Evolutionary conservation across 2,888 invertebrate genomes (phyloP).

Genomic region (Pristionchus entomophagus): DNA sequence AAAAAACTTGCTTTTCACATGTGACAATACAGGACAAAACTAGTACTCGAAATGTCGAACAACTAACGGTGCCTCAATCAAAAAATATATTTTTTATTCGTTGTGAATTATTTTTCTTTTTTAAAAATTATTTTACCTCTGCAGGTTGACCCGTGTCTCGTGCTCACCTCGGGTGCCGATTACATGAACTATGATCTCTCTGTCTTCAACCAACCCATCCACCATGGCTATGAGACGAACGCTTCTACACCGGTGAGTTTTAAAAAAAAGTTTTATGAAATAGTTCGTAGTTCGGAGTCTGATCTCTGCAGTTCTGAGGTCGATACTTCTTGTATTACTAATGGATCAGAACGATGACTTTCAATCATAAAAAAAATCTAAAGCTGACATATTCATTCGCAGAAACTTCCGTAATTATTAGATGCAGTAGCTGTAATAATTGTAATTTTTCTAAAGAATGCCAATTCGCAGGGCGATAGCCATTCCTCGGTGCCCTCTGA

Average conservation of each 20-base stretch:
- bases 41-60: too few species aligned
- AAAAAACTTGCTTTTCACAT: too few species aligned
- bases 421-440: not conserved
- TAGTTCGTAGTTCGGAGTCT: too few species aligned
- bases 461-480: not conserved
- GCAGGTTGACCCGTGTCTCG: constrained; percentile 60
- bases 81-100: too few species aligned
- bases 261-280: too few species aligned
- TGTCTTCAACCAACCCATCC: not conserved
- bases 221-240: constrained; percentile 6
- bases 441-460: not conserved
- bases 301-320: too few species aligned
- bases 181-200: constrained; percentile 65
- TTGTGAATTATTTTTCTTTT: not conserved
- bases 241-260: not conserved
- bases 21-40: too few species aligned
- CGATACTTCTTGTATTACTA: not conserved
- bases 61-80: too few species aligned
- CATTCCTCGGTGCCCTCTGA: constrained; percentile 24
- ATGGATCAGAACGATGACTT: not conserved
- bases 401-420: not conserved
- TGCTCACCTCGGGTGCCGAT: constrained; percentile 57
- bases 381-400: not conserved
- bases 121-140: constrained; percentile 34
- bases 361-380: not conserved